A percentile compares a stretch with the other conserved stretches of the same genome.
Evolutionary conservation across 2,113 vertebrate genomes (phyloP).

Genomic region (Aphyosemion australe): DNA sequence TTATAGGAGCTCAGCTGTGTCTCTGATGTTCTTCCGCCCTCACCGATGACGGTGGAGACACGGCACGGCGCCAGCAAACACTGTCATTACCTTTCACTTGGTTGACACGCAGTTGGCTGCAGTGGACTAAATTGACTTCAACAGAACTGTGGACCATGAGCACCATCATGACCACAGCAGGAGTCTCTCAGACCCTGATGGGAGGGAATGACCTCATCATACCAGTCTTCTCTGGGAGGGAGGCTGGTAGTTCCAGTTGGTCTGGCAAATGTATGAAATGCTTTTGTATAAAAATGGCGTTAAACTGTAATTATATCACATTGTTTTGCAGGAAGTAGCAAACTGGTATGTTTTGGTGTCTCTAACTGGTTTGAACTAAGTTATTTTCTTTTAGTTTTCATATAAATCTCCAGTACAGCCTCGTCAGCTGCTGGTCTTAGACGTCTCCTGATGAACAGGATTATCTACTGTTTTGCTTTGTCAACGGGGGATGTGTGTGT

Average conservation of each 20-base stretch:
- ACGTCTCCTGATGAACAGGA: too few species aligned
- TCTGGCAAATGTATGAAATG: too few species aligned
- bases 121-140: slow-evolving; percentile 44
- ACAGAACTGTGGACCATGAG: slow-evolving; percentile 11
- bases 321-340: background rate
- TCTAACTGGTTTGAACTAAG: background rate
- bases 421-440: too few species aligned
- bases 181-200: slow-evolving; percentile 18
- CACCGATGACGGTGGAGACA: slow-evolving; percentile 25
- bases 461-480: too few species aligned
- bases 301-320: too few species aligned
- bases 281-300: too few species aligned
- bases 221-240: background rate
- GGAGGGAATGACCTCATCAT: slow-evolving; percentile 41
- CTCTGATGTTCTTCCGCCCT: slow-evolving; percentile 41
- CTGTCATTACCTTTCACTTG: too few species aligned
- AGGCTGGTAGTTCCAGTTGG: too few species aligned
- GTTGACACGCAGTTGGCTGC: slow-evolving; percentile 30
- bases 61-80: slow-evolving; percentile 20
- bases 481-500: too few species aligned
- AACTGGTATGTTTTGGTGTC: background rate
- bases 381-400: background rate
- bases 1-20: slow-evolving; percentile 16
- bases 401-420: too few species aligned
- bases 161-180: slow-evolving; percentile 33